Base-by-base conservation (phyloP, 2,888 invertebrate species). In the Serripes groenlandicus region DNA sequence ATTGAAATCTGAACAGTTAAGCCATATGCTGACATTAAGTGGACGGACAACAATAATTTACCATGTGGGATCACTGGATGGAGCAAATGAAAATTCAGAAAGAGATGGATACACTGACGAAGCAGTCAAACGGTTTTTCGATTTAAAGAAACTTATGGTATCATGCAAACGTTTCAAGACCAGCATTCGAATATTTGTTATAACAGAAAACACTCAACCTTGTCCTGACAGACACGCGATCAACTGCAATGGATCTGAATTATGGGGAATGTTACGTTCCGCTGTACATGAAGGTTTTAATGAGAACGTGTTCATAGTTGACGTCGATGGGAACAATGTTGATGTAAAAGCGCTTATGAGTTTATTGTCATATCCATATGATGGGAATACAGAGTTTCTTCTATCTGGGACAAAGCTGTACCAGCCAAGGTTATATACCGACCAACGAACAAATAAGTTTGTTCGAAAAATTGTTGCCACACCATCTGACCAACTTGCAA, bases 221-320 rank as follows among this genome's bases (percentile, higher is more conserved):
- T 68, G 4, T 37, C 21, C 11, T 21, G 21, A 9, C 3, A n/a
- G n/a, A 18, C n/a, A 26, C n/a, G 37, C 35, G 23, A n/a, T 64
- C 3, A 75, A 68, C 35, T 23, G 81, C 15, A 0, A 66, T 7
- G 86, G 88, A 9, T 75, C 88, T 21, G 82, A 84, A 68, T 30
- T 88, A 26, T 88, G 88, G 88, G 88, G 88, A 26, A 58, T 88
- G 34, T 69, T 79, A 30, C 62, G 84, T 35, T 84, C 88, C 2
- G 79, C 42, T 9, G 42, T 42, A 26, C 66, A 66, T 18, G 78
- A 78, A 49, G 56, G 58, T 49, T 32, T 26, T 26, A 21, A 58
- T 9, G n/a, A 21, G 7, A 49, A 69, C 32, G 28, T 83, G 5
- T 49, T 42, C 21, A 58, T 83, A 15, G 52, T 83, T 11, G 83